Evolutionary conservation across 35 echinoderm and acorn worm species (phyloP).

Genomic region (Patiria miniata): DNA sequence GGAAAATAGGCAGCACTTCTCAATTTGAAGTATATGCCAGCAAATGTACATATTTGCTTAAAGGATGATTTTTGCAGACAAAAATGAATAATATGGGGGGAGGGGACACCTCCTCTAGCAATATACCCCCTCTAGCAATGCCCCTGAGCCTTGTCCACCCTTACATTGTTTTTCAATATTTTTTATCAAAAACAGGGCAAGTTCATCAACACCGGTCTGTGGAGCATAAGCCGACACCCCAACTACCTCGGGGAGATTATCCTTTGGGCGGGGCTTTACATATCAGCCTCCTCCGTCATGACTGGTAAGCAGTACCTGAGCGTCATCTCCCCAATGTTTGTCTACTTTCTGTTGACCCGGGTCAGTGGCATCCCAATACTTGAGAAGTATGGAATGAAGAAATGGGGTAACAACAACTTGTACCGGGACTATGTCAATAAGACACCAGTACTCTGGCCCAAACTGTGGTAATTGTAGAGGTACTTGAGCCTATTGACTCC

Average conservation of each 20-base stretch:
- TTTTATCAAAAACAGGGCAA: slow-evolving; percentile 76
- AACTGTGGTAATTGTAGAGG: slow-evolving; percentile 42
- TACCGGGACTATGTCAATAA: slow-evolving; percentile 83
- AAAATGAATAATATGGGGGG: too few species aligned
- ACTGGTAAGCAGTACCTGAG: slow-evolving; percentile 73
- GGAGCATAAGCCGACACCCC: slow-evolving; percentile 94
- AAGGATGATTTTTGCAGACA: too few species aligned
- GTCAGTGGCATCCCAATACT: slow-evolving; percentile 83
- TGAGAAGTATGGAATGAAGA: slow-evolving; percentile 83
- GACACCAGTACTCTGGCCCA: slow-evolving; percentile 75
- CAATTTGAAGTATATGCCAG: too few species aligned
- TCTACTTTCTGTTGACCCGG: slow-evolving; percentile 73
- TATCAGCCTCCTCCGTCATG: slow-evolving; percentile 82
- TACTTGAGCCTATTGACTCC: neutral
- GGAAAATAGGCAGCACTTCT: too few species aligned
- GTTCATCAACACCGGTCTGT: slow-evolving; percentile 88
- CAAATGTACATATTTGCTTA: too few species aligned
- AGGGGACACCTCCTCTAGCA: too few species aligned
- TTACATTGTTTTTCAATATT: too few species aligned
- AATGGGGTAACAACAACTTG: slow-evolving; percentile 63
- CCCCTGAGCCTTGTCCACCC: too few species aligned
- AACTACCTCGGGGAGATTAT: slow-evolving; percentile 97
- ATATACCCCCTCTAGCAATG: too few species aligned
- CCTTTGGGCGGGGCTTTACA: slow-evolving; percentile 80
- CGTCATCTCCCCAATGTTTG: slow-evolving; percentile 85